A percentile compares a stretch with the other conserved stretches of the same genome.
phyloP scores from a whole-genome alignment of 2,888 invertebrate species.

The Cheilosia variabilis region DNA sequence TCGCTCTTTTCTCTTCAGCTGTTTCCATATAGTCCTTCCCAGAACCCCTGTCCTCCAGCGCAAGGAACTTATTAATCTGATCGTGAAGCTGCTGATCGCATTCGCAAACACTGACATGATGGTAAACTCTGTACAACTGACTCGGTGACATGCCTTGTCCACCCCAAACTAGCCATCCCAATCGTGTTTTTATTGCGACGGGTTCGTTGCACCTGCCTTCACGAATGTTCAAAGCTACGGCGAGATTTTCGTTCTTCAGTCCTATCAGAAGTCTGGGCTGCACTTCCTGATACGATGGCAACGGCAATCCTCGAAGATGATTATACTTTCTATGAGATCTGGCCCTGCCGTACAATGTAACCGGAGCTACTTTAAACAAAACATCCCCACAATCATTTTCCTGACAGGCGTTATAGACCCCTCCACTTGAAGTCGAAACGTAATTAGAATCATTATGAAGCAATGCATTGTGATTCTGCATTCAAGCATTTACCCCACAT shows the following conservation, averaged over 20 bases:
- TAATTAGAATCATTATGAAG: not conserved
- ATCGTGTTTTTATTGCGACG: not conserved
- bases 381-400: not conserved
- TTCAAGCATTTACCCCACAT: not conserved
- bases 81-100: not conserved
- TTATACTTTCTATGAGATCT: not conserved
- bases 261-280: not conserved
- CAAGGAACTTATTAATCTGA: not conserved
- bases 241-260: not conserved
- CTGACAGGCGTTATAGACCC: not conserved
- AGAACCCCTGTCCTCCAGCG: not conserved
- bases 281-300: not conserved
- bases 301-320: not conserved
- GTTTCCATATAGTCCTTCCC: not conserved
- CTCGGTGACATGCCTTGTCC: not conserved
- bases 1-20: conserved; percentile 2
- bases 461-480: not conserved
- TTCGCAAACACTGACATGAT: not conserved
- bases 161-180: not conserved
- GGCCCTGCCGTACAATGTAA: too few relatives aligned
- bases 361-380: too few relatives aligned
- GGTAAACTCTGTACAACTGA: not conserved
- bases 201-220: too few relatives aligned
- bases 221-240: not conserved
- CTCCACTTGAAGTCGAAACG: not conserved